phyloP scores from a whole-genome alignment of 2,113 vertebrate species.

The Tachycineta bicolor region DNA sequence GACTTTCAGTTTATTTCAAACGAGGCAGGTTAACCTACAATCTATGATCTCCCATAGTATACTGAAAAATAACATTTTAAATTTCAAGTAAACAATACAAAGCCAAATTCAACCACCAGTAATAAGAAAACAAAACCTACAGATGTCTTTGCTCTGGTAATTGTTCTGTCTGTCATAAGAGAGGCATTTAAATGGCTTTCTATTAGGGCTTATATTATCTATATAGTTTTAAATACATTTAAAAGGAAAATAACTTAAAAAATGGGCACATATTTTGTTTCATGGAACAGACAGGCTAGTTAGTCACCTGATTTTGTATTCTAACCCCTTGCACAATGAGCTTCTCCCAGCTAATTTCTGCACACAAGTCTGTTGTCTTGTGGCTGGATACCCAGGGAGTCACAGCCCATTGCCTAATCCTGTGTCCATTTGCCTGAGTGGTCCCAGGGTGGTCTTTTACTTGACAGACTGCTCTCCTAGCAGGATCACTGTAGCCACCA shows the following conservation, averaged over 20 bases:
- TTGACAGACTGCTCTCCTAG: slow-evolving; percentile 1
- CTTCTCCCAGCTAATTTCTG: neutral
- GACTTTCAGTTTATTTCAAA: slow-evolving; percentile 28
- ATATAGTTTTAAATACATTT: neutral
- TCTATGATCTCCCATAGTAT: neutral
- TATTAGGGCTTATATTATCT: neutral
- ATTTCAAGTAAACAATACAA: slow-evolving; percentile 11
- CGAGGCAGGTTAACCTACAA: slow-evolving; percentile 1
- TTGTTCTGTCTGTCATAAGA: neutral
- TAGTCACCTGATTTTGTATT: neutral
- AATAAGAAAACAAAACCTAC: neutral
- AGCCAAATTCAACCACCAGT: neutral
- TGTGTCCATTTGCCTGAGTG: neutral
- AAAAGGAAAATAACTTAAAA: neutral
- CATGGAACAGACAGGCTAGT: neutral
- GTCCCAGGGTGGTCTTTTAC: neutral
- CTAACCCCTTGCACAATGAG: neutral
- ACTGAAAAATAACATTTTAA: slow-evolving; percentile 2
- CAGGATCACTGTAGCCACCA: neutral
- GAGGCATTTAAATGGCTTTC: neutral
- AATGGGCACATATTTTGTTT: neutral
- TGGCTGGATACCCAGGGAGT: neutral
- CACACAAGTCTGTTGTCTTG: neutral
- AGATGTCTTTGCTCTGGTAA: neutral
- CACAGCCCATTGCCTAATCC: neutral